Evolutionary conservation across 2,113 vertebrate species (phyloP).

Genomic region (Channa maculata): DNA sequence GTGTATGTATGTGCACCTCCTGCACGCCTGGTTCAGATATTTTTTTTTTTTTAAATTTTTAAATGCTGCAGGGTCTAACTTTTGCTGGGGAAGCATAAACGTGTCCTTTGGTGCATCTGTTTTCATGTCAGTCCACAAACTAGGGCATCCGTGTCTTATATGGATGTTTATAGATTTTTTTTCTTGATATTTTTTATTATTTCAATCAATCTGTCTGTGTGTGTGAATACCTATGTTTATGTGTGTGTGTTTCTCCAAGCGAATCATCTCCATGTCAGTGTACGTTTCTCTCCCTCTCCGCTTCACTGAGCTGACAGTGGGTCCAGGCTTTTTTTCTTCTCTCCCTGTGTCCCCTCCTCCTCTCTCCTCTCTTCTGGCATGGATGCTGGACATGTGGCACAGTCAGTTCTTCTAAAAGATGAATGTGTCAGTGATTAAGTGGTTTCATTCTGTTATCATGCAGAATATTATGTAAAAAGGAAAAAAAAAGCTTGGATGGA

Average conservation of each 20-base stretch:
- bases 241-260: slow-evolving; percentile 33
- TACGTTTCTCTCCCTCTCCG: slow-evolving; percentile 53
- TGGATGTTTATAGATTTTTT: slow-evolving; percentile 30
- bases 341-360: slow-evolving; percentile 9
- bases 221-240: not conserved
- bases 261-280: slow-evolving; percentile 49
- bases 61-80: slow-evolving; percentile 55
- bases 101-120: slow-evolving; percentile 1
- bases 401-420: slow-evolving; percentile 26
- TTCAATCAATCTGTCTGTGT: slow-evolving; percentile 9
- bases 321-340: slow-evolving; percentile 47
- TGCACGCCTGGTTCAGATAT: slow-evolving; percentile 59
- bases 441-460: slow-evolving; percentile 32
- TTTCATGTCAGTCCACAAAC: slow-evolving; percentile 20
- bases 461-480: slow-evolving; percentile 11
- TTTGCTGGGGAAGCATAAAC: slow-evolving; percentile 37
- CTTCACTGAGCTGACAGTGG: slow-evolving; percentile 74
- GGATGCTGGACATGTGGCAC: slow-evolving; percentile 57
- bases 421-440: slow-evolving; percentile 49
- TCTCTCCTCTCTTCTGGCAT: slow-evolving; percentile 42
- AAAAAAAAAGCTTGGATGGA: slow-evolving; percentile 13
- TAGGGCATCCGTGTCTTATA: slow-evolving; percentile 5
- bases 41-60: slow-evolving; percentile 56
- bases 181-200: not conserved
- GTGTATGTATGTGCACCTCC: slow-evolving; percentile 33